phyloP scores from a whole-genome alignment of 1,140 invertebrate species.

The Eulimnadia texana region DNA sequence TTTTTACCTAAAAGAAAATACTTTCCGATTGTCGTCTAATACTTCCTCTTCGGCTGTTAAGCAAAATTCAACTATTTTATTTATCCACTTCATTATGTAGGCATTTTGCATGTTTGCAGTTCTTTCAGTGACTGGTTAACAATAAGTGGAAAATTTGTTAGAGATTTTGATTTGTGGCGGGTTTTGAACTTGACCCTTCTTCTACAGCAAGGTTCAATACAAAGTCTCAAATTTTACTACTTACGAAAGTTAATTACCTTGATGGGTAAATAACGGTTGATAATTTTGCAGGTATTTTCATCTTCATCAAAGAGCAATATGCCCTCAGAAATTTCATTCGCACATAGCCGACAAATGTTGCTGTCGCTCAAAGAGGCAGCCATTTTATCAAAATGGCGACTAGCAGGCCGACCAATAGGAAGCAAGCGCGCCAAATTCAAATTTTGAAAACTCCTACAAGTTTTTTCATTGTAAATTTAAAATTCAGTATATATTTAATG shows the following conservation, averaged over 20 bases:
- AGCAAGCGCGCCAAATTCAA: background rate
- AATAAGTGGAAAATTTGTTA: too few relatives aligned
- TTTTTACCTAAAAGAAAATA: background rate
- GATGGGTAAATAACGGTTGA: slow-evolving; percentile 8
- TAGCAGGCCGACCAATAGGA: too few relatives aligned
- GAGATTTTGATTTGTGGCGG: too few relatives aligned
- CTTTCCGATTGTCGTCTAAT: background rate
- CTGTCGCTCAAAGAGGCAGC: background rate
- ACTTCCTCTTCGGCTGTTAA: background rate
- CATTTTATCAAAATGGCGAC: slow-evolving; percentile 1
- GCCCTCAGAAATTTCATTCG: background rate
- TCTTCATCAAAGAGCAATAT: background rate
- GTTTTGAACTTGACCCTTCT: too few relatives aligned
- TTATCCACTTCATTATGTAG: background rate
- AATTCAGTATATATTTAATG: too few relatives aligned
- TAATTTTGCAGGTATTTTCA: background rate
- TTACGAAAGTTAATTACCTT: background rate
- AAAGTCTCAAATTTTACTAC: background rate
- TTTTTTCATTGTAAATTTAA: too few relatives aligned
- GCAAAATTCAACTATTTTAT: background rate
- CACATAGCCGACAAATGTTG: slow-evolving; percentile 5
- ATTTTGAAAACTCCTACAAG: too few relatives aligned
- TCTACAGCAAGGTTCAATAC: too few relatives aligned
- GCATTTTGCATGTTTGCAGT: too few relatives aligned
- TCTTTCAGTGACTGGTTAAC: too few relatives aligned